Percentiles rank a stretch among this genome's conserved stretches.
These are phyloP conservation scores for Pristionchus maxplancki DNA, from an alignment of 2,888 invertebrate genomes.

Conservation along the genomic window DNA sequence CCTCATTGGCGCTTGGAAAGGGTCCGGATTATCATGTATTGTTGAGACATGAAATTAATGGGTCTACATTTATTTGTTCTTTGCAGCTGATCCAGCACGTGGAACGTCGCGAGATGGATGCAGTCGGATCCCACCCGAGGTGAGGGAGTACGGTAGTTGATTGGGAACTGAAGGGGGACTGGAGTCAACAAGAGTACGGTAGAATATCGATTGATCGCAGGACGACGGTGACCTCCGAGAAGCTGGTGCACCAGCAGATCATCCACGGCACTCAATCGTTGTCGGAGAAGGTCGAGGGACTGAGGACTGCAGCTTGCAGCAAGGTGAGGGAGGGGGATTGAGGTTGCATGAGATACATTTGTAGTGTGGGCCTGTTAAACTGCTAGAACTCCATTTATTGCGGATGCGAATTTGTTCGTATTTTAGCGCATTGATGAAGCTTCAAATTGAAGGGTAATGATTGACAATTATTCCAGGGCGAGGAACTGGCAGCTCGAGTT, in stretches of 20 bases:
- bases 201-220: not conserved
- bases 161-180: not conserved
- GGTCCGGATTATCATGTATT: too few species aligned
- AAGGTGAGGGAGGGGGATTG: constrained; percentile 19
- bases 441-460: not conserved
- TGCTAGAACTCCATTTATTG: too few species aligned
- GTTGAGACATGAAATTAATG: too few species aligned
- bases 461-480: constrained; percentile 87
- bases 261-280: constrained; percentile 88
- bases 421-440: too few species aligned
- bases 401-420: too few species aligned
- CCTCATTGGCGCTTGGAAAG: too few species aligned
- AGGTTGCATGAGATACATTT: too few species aligned
- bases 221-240: constrained; percentile 63
- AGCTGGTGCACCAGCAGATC: constrained; percentile 85
- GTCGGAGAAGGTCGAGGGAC: constrained; percentile 88
- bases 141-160: constrained; percentile 79
- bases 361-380: too few species aligned
- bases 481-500: constrained; percentile 91
- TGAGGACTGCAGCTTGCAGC: constrained; percentile 85
- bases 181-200: not conserved
- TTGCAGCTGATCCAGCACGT: constrained; percentile 83
- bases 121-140: constrained; percentile 87
- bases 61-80: too few species aligned
- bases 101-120: constrained; percentile 82